Conservation (phyloP, 2,113 vertebrate genomes). For the Cyphomyrus plagiostoma region DNA sequence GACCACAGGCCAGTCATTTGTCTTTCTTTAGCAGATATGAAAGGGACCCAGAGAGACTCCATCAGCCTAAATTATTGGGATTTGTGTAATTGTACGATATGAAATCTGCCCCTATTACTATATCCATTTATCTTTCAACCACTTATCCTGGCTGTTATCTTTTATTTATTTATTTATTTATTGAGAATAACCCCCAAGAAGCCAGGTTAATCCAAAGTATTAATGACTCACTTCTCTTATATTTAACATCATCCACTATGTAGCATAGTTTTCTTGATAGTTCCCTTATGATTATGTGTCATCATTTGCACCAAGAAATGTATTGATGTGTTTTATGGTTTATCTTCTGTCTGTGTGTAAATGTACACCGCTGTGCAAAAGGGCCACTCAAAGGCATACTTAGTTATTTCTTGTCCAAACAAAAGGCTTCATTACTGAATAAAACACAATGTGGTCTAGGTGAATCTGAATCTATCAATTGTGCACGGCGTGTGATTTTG, state of each 20-base stretch:
- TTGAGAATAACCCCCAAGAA: not conserved
- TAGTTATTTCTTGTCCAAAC: not conserved
- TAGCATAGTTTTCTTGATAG: not conserved
- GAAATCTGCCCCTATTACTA: not conserved
- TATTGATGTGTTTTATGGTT: not conserved
- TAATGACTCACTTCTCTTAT: not conserved
- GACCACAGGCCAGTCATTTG: conserved; percentile 6
- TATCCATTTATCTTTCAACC: not conserved
- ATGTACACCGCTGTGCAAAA: not conserved
- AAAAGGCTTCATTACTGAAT: not conserved
- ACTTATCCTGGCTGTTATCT: not conserved
- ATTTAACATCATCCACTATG: not conserved
- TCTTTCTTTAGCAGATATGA: conserved; percentile 14
- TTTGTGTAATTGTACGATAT: conserved; percentile 4
- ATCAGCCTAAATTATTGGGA: not conserved
- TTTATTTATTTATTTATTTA: not conserved
- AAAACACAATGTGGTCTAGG: not conserved
- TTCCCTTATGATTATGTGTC: not conserved
- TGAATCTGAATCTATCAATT: not conserved
- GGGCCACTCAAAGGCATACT: not conserved
- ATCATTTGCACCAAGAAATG: not conserved
- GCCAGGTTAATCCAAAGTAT: not conserved
- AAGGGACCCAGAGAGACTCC: not conserved
- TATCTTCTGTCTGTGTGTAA: not conserved
- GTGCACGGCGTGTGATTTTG: not conserved